Evolutionary conservation across 2,113 vertebrate species (phyloP).

Genomic region (Pollachius pollachius): DNA sequence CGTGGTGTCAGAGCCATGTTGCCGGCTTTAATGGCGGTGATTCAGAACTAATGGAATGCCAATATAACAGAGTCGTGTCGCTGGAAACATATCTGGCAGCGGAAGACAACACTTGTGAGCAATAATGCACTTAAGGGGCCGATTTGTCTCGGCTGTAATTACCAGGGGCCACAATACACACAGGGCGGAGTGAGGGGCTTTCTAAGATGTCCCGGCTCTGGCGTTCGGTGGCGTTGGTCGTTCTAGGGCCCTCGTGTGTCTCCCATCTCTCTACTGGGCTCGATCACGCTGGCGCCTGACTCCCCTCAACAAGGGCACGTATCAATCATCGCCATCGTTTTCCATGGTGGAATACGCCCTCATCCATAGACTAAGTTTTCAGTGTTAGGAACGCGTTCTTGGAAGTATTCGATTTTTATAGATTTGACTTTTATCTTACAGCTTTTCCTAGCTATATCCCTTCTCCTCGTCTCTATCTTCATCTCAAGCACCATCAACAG

Average conservation of each 20-base stretch:
- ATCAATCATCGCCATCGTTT: slow-evolving; percentile 50
- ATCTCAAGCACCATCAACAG: not conserved
- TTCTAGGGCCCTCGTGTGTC: slow-evolving; percentile 47
- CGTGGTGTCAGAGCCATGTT: not conserved
- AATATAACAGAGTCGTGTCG: too few relatives aligned
- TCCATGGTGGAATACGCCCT: slow-evolving; percentile 22
- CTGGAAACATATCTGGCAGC: too few relatives aligned
- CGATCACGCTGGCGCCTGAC: slow-evolving; percentile 50
- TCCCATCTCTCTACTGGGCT: slow-evolving; percentile 29
- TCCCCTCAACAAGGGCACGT: slow-evolving; percentile 14
- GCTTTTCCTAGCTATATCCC: not conserved
- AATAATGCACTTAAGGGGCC: too few relatives aligned
- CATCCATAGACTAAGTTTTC: slow-evolving; percentile 22
- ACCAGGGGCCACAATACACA: too few relatives aligned
- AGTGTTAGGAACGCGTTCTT: slow-evolving; percentile 31
- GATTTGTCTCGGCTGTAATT: too few relatives aligned
- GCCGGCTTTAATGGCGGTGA: too few relatives aligned
- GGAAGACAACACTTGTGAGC: too few relatives aligned
- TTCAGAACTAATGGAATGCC: too few relatives aligned
- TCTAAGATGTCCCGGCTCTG: slow-evolving; percentile 25
- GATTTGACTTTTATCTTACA: too few relatives aligned
- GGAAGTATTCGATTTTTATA: slow-evolving; percentile 6
- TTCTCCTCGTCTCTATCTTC: not conserved
- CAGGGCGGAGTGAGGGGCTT: not conserved
- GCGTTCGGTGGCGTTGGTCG: not conserved